Evolutionary conservation across 2,113 vertebrate genomes (phyloP), one percentile per base, ranked within the genome.

Genomic region (Sturnus vulgaris): DNA sequence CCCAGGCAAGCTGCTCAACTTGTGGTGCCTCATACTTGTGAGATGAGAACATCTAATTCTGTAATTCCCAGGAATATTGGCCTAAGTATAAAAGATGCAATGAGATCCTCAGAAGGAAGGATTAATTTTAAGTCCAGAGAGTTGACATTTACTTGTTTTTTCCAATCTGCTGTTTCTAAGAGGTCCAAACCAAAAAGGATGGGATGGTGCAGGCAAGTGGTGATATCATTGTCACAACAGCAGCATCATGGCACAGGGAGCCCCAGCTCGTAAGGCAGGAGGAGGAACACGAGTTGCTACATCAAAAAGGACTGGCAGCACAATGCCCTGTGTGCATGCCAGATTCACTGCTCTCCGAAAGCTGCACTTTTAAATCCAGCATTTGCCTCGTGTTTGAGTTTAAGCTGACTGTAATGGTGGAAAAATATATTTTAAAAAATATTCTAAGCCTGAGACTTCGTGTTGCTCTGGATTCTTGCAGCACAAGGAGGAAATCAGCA

Each of bases 291-390:
- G 12, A 96, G 87, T 73, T 96, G 90, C 57, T 94, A 12, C 92
- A 90, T 90, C 86, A 90, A 86, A 94, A 52, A 93, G 92, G 95
- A 93, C 93, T 95, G 96, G 93, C 96, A 96, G 93, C 96, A 96
- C 92, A 94, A 94, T 80, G 82, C 85, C 37, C 56, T 17, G 44
- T 35, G 27, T 2, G 44, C 27, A 44, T 95, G 96, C 93, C 94
- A 97, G 87, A 86, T 64, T 80, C 88, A 94, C 78, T 88, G 85
- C 93, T 96, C 91, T 40, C 65, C 73, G 81, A 94, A 80, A 96
- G 70, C 82, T 86, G 68, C 64, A 69, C 69, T 96, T 83, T 88
- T 79, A 63, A 92, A 95, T 95, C 75, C 93, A 94, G 76, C 79
- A 92, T 93, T 90, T 3, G 17, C 64, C 82, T 90, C 90, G 30